Evolutionary conservation across 2,113 vertebrate species (phyloP).

Genomic region (Rattus rattus): DNA sequence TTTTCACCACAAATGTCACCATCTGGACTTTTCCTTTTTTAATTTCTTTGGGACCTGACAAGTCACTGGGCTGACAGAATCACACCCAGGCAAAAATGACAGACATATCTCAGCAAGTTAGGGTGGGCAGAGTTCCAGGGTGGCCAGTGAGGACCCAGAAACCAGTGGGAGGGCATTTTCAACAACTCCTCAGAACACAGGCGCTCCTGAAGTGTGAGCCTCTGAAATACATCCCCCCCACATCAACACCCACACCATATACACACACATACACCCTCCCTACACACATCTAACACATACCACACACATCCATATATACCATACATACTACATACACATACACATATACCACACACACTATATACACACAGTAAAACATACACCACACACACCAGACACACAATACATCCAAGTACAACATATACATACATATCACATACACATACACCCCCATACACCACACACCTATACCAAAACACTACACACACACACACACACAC

Average conservation of each 20-base stretch:
- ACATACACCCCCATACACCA: neutral
- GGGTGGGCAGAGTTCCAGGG: slow-evolving; percentile 76
- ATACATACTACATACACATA: neutral
- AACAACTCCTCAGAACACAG: slow-evolving; percentile 5
- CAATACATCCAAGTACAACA: neutral
- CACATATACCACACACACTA: neutral
- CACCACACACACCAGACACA: neutral
- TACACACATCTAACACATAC: neutral
- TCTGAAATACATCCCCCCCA: neutral
- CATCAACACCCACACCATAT: neutral
- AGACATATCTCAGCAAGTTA: slow-evolving; percentile 71
- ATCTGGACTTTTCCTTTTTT: slow-evolving; percentile 85
- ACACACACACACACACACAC: neutral
- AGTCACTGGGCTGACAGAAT: slow-evolving; percentile 84
- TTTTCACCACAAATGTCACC: slow-evolving; percentile 85
- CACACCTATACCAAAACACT: neutral
- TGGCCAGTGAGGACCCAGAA: slow-evolving; percentile 69
- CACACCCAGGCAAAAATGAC: slow-evolving; percentile 83
- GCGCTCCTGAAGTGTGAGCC: slow-evolving; percentile 44
- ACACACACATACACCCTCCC: neutral
- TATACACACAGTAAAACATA: neutral
- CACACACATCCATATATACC: neutral
- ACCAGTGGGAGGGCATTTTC: slow-evolving; percentile 47
- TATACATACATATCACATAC: neutral
- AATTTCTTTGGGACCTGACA: slow-evolving; percentile 84